Evolutionary conservation across 2,888 invertebrate species (phyloP), one percentile per base, ranked within the genome.

Genomic region (Pheosia gnoma): DNA sequence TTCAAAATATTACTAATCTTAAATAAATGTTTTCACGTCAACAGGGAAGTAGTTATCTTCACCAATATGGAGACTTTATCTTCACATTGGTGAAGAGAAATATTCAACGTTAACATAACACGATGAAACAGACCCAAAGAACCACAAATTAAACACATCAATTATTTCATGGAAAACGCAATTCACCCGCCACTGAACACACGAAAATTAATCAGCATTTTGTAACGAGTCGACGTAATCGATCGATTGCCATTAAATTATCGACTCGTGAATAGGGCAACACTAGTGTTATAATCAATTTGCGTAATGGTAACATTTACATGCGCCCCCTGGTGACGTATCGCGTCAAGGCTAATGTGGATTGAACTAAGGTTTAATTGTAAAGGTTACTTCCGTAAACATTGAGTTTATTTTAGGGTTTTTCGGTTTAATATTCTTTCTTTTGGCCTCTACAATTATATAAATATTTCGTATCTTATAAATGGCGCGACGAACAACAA

Each of bases 191-290:
- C 5, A 25, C 11, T 13, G 39, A 39, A 56, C 54, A 53, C 5
- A 53, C 36, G 6, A 61, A 68, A 65, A 58, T 67, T 51, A 63
- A 68, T 61, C n/a, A 13, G 47, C 59, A 58, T 45, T 54, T 51
- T 61, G 39, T 55, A 70, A 72, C 65, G 67, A 59, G 61, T 67
- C 54, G 63, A 63, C 62, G 51, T 63, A 68, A 78, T 77, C 80
- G 66, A 83, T 82, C 79, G 77, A 79, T 81, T 82, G 78, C 73
- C 72, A 81, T 82, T 82, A 76, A 77, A 83, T 83, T 84, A 82
- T 67, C 74, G 66, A 41, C 41, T 57, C 43, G 41, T 71, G 67
- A 76, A 71, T 72, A 71, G 65, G 71, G 77, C 77, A 79, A 74
- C 82, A 82, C 75, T 66, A 63, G 39, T 58, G 60, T 66, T 59